Conservation (phyloP, 2,888 invertebrate genomes). For the Keiferia lycopersicella region DNA sequence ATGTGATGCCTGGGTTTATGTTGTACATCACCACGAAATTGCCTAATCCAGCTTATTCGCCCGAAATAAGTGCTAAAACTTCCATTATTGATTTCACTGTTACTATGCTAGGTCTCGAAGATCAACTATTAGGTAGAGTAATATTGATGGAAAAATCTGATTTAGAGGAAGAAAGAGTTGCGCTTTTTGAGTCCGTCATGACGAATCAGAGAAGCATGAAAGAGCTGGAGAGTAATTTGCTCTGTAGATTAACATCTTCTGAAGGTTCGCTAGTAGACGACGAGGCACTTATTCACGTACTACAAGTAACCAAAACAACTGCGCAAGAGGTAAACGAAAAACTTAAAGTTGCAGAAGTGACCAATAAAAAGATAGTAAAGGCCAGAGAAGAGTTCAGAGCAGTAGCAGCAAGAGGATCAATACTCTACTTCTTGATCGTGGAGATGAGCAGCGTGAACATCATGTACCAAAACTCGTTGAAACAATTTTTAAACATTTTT, state of each 20-base stretch:
- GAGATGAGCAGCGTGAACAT: conserved; percentile 98
- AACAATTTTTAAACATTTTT: conserved; percentile 96
- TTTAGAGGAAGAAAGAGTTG: conserved; percentile 95
- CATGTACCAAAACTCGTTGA: conserved; percentile 98
- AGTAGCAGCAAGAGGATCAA: conserved; percentile 96
- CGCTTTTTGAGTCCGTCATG: conserved; percentile 97
- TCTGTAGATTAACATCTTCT: conserved; percentile 95
- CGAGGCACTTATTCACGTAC: conserved; percentile 94
- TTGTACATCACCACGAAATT: conserved; percentile 97
- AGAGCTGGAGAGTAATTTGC: conserved; percentile 94
- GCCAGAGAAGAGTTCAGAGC: conserved; percentile 97
- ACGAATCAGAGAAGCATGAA: conserved; percentile 98
- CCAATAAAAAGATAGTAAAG: conserved; percentile 95
- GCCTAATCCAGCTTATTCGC: conserved; percentile 97
- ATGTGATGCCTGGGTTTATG: conserved; percentile 97
- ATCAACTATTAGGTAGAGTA: conserved; percentile 95
- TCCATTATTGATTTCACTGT: conserved; percentile 99
- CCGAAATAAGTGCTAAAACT: conserved; percentile 97
- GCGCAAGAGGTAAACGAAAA: conserved; percentile 98
- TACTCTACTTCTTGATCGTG: conserved; percentile 96
- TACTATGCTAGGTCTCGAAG: conserved; percentile 97
- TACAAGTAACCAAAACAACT: conserved; percentile 92
- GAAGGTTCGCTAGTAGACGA: conserved; percentile 97
- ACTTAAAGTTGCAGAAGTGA: conserved; percentile 94
- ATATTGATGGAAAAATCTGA: conserved; percentile 98